Percentiles rank a stretch among this genome's conserved stretches.
Conservation (phyloP, 92 coral and sea anemone species). For the Palythoa heliodiscus region DNA sequence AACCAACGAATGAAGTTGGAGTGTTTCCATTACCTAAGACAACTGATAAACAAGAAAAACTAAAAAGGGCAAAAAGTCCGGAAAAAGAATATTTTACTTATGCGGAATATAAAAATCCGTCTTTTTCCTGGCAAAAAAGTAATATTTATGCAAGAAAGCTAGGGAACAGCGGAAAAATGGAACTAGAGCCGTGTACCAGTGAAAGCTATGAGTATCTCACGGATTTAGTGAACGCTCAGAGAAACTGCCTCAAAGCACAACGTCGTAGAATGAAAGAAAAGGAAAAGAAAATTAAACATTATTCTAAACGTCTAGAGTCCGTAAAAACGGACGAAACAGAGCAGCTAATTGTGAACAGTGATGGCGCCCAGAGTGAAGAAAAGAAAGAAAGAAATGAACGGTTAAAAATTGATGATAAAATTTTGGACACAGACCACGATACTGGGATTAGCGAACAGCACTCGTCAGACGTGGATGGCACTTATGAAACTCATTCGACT, state of each 20-base stretch:
- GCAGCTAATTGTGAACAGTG: neutral
- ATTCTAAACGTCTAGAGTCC: conserved; percentile 31
- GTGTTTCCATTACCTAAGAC: neutral
- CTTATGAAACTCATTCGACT: conserved; percentile 25
- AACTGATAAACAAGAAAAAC: neutral
- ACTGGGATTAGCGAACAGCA: conserved; percentile 86
- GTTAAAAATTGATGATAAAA: conserved; percentile 10
- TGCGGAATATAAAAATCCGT: neutral
- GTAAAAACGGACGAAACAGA: neutral
- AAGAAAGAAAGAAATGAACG: neutral
- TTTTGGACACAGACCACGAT: conserved; percentile 76
- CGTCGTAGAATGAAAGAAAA: conserved; percentile 45
- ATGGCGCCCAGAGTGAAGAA: neutral
- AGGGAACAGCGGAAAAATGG: neutral
- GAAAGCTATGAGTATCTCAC: conserved; percentile 29
- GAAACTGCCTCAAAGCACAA: conserved; percentile 52
- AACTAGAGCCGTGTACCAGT: neutral
- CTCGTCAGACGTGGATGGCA: conserved; percentile 62
- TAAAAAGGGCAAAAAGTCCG: neutral
- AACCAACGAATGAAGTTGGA: neutral
- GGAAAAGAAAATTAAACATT: conserved; percentile 48
- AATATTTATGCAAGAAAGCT: neutral
- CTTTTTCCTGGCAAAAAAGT: neutral
- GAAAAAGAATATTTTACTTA: neutral
- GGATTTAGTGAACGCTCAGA: conserved; percentile 47